Conservation (phyloP, 2,888 invertebrate genomes). For the Adineta ricciae region DNA sequence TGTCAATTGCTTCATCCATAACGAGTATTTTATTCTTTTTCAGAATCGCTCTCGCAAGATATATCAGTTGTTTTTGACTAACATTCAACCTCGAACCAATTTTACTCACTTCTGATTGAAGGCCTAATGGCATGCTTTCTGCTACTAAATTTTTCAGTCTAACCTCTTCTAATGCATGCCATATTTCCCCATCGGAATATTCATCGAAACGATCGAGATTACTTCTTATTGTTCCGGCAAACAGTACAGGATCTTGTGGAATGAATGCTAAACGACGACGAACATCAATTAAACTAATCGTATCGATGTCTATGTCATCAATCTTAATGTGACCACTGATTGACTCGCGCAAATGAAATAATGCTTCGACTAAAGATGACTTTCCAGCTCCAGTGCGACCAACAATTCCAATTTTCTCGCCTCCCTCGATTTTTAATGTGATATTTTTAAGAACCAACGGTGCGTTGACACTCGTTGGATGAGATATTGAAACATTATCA, state of each 20-base stretch:
- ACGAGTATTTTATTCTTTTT: conserved; percentile 44
- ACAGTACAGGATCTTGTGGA: conserved; percentile 55
- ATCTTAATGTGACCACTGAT: conserved; percentile 69
- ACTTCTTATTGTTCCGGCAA: conserved; percentile 43
- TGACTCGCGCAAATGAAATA: conserved; percentile 67
- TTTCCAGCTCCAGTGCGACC: conserved; percentile 52
- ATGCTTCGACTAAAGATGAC: conserved; percentile 62
- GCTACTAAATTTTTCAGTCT: not conserved
- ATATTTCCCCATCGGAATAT: conserved; percentile 41
- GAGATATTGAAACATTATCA: conserved; percentile 49
- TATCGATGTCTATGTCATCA: conserved; percentile 58
- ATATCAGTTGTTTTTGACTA: conserved; percentile 48
- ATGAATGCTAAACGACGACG: conserved; percentile 76
- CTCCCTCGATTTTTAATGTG: conserved; percentile 47
- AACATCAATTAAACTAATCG: conserved; percentile 65
- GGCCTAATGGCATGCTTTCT: conserved; percentile 39
- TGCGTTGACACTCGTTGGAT: conserved; percentile 53
- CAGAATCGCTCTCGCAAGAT: conserved; percentile 46
- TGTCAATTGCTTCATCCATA: conserved; percentile 41
- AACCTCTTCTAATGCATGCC: conserved; percentile 45
- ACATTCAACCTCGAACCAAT: conserved; percentile 48
- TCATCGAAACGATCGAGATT: conserved; percentile 47
- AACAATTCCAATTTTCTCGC: conserved; percentile 61
- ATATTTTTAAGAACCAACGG: conserved; percentile 62
- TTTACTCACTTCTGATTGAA: conserved; percentile 41